Percentiles rank a stretch among this genome's conserved stretches.
These are phyloP conservation scores for Steatocranus sp. DNA, from an alignment of 2,797 vertebrate genomes.

Conservation along the genomic window DNA sequence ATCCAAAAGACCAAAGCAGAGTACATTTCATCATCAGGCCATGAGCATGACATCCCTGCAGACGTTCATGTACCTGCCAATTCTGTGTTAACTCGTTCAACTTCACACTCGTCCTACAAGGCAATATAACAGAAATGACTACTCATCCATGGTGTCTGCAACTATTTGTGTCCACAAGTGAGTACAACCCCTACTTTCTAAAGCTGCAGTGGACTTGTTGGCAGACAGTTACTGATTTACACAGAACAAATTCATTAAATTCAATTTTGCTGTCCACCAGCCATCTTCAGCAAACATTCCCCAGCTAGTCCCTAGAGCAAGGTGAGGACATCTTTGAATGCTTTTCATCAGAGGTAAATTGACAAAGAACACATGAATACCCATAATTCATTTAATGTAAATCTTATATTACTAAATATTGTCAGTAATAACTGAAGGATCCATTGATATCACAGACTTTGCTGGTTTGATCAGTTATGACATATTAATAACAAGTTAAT, in stretches of 20 bases:
- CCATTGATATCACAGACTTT: background rate
- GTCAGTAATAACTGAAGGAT: background rate
- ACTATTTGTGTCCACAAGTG: background rate
- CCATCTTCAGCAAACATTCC: background rate
- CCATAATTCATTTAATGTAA: background rate
- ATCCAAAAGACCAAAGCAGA: background rate
- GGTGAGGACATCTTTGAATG: background rate
- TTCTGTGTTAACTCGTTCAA: background rate
- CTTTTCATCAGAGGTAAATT: background rate
- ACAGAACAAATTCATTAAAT: background rate
- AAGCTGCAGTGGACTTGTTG: background rate
- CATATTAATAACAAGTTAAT: background rate
- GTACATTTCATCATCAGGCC: background rate
- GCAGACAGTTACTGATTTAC: background rate
- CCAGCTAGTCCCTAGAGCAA: background rate
- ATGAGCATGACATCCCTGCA: background rate
- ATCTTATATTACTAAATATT: background rate
- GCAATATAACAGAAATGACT: background rate
- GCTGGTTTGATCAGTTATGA: background rate
- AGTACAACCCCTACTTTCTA: background rate
- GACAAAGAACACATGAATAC: background rate
- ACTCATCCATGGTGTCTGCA: background rate
- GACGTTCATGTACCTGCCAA: background rate
- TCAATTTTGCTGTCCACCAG: background rate
- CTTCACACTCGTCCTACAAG: background rate